Conservation (phyloP, 2,797 vertebrate species). For the Aeoliscus strigatus region DNA sequence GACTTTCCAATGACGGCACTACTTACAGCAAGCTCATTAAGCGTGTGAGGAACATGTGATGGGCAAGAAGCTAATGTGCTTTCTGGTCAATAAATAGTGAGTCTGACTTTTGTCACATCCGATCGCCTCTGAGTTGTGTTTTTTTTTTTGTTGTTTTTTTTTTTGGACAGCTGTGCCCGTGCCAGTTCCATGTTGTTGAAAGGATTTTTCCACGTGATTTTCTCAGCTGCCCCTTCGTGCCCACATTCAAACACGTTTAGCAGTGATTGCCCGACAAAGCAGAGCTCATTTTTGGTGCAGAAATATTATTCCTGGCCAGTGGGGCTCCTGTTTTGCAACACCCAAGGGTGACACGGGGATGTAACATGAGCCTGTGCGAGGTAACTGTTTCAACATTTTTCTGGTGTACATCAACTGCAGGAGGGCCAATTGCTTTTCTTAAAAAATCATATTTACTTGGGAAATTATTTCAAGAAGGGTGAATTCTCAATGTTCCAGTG, state of each 20-base stretch:
- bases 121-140: no score
- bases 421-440: slow-evolving; percentile 40
- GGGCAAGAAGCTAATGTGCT: no score
- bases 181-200: no score
- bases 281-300: slow-evolving; percentile 36
- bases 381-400: slow-evolving; percentile 64
- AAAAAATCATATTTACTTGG: slow-evolving; percentile 48
- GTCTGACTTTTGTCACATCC: no score
- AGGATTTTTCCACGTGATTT: no score
- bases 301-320: slow-evolving; percentile 65
- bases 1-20: no score
- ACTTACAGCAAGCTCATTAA: no score
- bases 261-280: slow-evolving; percentile 43
- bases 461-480: slow-evolving; percentile 45
- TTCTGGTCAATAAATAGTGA: no score
- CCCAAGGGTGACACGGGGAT: slow-evolving; percentile 63
- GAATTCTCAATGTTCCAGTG: slow-evolving; percentile 35
- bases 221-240: no score
- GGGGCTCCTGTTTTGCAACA: slow-evolving; percentile 62
- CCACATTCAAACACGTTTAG: slow-evolving; percentile 20
- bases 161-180: no score
- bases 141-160: no score
- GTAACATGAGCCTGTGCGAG: slow-evolving; percentile 51
- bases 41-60: no score
- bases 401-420: slow-evolving; percentile 46